These are phyloP conservation scores for Holothuria scabra DNA, from an alignment of 53 echinoderm and acorn worm genomes.

Conservation along the genomic window DNA sequence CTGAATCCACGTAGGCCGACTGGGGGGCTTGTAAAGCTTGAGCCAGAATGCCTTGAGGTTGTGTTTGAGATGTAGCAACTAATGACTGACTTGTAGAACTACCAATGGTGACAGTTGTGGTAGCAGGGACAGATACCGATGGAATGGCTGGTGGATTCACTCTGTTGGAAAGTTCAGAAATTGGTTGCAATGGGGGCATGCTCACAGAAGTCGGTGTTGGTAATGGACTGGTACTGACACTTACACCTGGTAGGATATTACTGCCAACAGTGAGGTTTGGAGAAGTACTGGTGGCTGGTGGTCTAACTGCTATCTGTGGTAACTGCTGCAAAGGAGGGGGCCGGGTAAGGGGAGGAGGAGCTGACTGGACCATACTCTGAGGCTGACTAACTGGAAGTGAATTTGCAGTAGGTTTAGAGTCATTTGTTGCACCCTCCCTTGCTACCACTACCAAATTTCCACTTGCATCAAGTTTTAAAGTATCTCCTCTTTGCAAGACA, in stretches of 20 bases:
- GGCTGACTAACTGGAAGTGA: conserved; percentile 1
- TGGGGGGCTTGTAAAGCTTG: conserved; percentile 36
- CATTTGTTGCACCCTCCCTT: conserved; percentile 43
- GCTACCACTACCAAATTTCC: conserved; percentile 90
- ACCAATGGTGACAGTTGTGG: background rate
- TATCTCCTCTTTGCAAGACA: conserved; percentile 91
- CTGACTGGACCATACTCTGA: background rate
- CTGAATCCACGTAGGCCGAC: conserved; percentile 42
- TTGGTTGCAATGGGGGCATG: conserved; percentile 21
- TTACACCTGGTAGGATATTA: background rate
- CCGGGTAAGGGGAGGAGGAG: conserved; percentile 7
- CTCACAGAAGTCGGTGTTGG: background rate
- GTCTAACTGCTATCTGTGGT: conserved; percentile 4
- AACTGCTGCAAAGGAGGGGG: conserved; percentile 30
- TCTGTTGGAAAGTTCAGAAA: conserved; percentile 6
- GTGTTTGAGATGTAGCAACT: background rate
- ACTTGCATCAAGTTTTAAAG: conserved; percentile 75
- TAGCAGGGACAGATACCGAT: background rate
- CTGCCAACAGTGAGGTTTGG: background rate
- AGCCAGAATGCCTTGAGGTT: conserved; percentile 30
- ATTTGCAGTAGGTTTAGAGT: conserved; percentile 1
- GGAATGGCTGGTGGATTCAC: background rate
- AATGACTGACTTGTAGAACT: background rate
- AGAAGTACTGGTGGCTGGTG: background rate
- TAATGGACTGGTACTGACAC: background rate